These are phyloP conservation scores for Dicyrtoma fusca DNA, from an alignment of 2,888 invertebrate species.

Conservation along the genomic window DNA sequence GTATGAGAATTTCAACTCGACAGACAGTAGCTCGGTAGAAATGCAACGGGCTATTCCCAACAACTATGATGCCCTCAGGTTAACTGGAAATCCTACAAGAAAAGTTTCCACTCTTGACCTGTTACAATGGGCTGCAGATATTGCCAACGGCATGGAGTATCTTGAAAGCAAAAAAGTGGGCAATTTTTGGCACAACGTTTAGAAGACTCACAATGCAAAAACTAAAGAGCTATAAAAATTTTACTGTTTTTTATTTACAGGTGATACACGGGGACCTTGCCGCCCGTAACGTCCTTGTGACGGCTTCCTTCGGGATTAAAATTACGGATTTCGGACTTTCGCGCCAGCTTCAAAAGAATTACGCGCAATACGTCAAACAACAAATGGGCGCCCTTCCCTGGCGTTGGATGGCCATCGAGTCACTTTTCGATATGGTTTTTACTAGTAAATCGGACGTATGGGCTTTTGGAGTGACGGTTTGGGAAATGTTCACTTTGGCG, in stretches of 20 bases:
- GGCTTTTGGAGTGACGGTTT: constrained; percentile 15
- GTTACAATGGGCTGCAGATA: neutral
- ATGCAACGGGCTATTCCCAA: too few species aligned
- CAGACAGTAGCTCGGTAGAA: too few species aligned
- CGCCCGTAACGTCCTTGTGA: neutral
- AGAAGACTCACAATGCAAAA: too few species aligned
- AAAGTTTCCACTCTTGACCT: neutral
- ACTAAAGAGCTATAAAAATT: neutral
- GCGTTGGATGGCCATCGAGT: constrained; percentile 12
- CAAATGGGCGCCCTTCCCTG: constrained; percentile 4
- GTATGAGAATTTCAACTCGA: too few species aligned
- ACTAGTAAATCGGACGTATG: constrained; percentile 18
- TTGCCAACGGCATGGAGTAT: neutral
- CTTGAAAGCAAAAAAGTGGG: constrained; percentile 3
- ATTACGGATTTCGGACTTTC: constrained; percentile 16
- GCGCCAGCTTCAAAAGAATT: neutral
- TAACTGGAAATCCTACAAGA: neutral
- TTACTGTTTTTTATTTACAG: neutral
- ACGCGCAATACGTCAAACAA: neutral
- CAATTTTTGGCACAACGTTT: too few species aligned
- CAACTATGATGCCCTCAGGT: too few species aligned
- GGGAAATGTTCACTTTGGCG: constrained; percentile 21
- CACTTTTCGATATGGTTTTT: constrained; percentile 7
- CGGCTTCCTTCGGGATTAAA: neutral
- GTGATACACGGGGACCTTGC: constrained; percentile 7